phyloP scores from a whole-genome alignment of 2,888 invertebrate genomes.

The Hyalella azteca region DNA sequence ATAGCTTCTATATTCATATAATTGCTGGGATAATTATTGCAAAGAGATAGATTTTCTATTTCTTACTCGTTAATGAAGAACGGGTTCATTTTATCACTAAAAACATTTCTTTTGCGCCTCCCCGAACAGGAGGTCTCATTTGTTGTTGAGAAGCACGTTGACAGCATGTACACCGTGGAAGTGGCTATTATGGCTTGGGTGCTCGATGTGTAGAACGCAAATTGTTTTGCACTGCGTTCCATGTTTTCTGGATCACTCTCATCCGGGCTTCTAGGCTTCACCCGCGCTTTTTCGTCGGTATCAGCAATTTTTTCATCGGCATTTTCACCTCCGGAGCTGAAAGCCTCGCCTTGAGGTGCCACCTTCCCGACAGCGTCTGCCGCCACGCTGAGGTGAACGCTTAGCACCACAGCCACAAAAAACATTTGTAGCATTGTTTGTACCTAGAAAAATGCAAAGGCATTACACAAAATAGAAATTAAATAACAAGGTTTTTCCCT shows the following conservation, averaged over 20 bases:
- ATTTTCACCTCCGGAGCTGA: too few species aligned
- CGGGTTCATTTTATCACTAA: slow-evolving; percentile 6
- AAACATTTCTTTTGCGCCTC: slow-evolving; percentile 23
- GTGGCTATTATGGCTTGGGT: slow-evolving; percentile 15
- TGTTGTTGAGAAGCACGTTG: slow-evolving; percentile 33
- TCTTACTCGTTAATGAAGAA: neutral
- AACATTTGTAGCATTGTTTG: too few species aligned
- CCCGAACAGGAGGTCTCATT: slow-evolving; percentile 17
- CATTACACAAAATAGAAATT: too few species aligned
- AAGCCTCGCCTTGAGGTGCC: neutral
- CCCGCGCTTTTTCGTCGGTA: too few species aligned
- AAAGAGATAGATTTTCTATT: too few species aligned
- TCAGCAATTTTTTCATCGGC: neutral
- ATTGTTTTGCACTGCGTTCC: neutral
- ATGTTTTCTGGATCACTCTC: neutral
- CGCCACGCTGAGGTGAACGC: too few species aligned
- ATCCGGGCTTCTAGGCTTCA: too few species aligned
- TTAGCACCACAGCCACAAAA: too few species aligned
- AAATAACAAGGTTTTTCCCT: too few species aligned
- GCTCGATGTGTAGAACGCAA: slow-evolving; percentile 1
- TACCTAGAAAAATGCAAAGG: too few species aligned
- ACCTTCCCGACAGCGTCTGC: neutral
- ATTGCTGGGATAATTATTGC: too few species aligned
- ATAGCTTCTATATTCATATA: too few species aligned
- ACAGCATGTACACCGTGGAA: slow-evolving; percentile 19